Conservation (phyloP, 23 tunicate species). For the Botrylloides violaceus region DNA sequence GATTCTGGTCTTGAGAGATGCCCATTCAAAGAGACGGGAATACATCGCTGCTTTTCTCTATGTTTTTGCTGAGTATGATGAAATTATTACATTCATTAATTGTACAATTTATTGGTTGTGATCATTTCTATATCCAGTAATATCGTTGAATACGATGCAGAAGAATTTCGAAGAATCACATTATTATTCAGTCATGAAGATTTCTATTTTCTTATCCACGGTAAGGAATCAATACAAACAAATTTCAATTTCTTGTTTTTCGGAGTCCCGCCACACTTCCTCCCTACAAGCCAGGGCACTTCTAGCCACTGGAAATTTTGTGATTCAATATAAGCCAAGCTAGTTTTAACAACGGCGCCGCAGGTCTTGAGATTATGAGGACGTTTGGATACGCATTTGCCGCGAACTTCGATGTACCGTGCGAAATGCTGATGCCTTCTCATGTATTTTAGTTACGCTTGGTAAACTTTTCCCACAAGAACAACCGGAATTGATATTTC, state of each 20-base stretch:
- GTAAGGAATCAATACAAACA: slow-evolving; percentile 34
- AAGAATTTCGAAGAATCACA: slow-evolving; percentile 45
- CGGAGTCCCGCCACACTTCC: too few species aligned
- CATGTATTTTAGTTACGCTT: slow-evolving; percentile 32
- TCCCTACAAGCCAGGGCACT: too few species aligned
- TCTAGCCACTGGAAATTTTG: too few species aligned
- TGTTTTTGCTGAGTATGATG: slow-evolving; percentile 37
- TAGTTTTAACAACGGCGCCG: too few species aligned
- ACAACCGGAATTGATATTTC: slow-evolving; percentile 53
- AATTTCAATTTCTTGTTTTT: too few species aligned
- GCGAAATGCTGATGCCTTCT: too few species aligned
- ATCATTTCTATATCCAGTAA: slow-evolving; percentile 16
- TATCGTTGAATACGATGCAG: slow-evolving; percentile 72
- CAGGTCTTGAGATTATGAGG: too few species aligned
- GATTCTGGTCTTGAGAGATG: slow-evolving; percentile 29
- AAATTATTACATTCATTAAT: neutral
- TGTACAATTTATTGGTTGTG: slow-evolving; percentile 6
- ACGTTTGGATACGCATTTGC: too few species aligned
- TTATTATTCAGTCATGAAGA: slow-evolving; percentile 54
- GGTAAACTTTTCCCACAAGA: slow-evolving; percentile 60
- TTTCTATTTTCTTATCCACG: slow-evolving; percentile 67
- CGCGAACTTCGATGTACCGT: too few species aligned
- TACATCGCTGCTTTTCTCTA: slow-evolving; percentile 63
- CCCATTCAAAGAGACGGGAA: slow-evolving; percentile 61
- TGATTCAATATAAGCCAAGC: too few species aligned